Conservation (phyloP, 2,797 vertebrate species). For the Florisuga fusca region DNA sequence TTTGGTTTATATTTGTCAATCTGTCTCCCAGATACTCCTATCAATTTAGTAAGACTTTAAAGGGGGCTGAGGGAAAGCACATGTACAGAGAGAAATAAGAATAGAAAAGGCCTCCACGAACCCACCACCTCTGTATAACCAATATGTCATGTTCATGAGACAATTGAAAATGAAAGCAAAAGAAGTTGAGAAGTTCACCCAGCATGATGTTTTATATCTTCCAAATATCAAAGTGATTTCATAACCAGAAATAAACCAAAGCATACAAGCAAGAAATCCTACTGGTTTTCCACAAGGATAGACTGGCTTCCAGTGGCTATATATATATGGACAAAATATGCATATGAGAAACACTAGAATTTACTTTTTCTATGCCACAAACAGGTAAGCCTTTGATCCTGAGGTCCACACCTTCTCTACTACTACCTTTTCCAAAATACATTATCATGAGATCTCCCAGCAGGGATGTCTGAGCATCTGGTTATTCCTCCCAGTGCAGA, state of each 20-base stretch:
- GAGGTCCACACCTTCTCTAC: background rate
- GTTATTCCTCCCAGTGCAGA: background rate
- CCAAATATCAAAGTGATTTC: background rate
- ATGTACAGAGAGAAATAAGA: background rate
- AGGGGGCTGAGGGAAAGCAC: background rate
- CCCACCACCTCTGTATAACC: background rate
- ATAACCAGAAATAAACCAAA: background rate
- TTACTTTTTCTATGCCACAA: background rate
- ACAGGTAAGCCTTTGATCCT: background rate
- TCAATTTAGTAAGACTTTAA: background rate
- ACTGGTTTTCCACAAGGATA: fast-evolving
- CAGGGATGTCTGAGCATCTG: background rate
- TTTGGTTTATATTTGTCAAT: background rate
- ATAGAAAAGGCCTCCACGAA: background rate
- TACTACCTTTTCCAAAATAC: background rate
- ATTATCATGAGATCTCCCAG: background rate
- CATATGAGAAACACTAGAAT: background rate
- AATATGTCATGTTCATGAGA: background rate
- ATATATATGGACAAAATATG: background rate
- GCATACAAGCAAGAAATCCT: background rate
- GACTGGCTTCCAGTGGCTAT: background rate
- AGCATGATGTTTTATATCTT: background rate
- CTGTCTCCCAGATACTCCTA: background rate
- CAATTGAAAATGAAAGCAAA: background rate
- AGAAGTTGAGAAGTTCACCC: background rate